A percentile compares a stretch with the other conserved stretches of the same genome.
phyloP scores from a whole-genome alignment of 2,113 vertebrate species.

The Poeciliopsis occidentalis region DNA sequence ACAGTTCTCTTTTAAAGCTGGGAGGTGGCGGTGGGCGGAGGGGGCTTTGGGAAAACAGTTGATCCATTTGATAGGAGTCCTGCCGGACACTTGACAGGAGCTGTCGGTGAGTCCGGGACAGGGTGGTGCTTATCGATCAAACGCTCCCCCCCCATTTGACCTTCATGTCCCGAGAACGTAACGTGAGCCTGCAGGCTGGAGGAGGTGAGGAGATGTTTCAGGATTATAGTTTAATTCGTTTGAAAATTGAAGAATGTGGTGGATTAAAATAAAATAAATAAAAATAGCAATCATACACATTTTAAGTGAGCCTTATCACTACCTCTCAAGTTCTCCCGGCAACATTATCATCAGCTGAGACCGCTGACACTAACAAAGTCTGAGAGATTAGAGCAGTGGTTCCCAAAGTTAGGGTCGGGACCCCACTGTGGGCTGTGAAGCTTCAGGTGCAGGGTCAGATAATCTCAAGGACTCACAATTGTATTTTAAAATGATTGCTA shows the following conservation, averaged over 20 bases:
- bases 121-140: constrained; percentile 86
- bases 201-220: not conserved
- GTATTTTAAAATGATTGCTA: not conserved
- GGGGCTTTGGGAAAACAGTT: constrained; percentile 33
- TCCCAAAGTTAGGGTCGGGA: not conserved
- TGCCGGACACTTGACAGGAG: constrained; percentile 75
- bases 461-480: not conserved
- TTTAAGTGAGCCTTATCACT: not conserved
- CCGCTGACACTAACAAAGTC: not conserved
- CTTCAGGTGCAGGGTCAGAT: not conserved
- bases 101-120: constrained; percentile 71
- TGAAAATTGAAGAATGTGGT: not conserved
- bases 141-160: constrained; percentile 80
- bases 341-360: not conserved
- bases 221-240: constrained; percentile 8
- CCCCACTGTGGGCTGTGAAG: not conserved
- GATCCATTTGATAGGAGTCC: constrained; percentile 72
- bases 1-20: constrained; percentile 72
- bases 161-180: constrained; percentile 74
- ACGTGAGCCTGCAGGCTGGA: constrained; percentile 1
- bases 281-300: not conserved
- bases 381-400: not conserved
- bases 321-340: constrained; percentile 1
- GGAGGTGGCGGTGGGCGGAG: constrained; percentile 8
- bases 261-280: not conserved